Base-by-base conservation (phyloP, 2,888 invertebrate genomes). In the Lasius platythorax region DNA sequence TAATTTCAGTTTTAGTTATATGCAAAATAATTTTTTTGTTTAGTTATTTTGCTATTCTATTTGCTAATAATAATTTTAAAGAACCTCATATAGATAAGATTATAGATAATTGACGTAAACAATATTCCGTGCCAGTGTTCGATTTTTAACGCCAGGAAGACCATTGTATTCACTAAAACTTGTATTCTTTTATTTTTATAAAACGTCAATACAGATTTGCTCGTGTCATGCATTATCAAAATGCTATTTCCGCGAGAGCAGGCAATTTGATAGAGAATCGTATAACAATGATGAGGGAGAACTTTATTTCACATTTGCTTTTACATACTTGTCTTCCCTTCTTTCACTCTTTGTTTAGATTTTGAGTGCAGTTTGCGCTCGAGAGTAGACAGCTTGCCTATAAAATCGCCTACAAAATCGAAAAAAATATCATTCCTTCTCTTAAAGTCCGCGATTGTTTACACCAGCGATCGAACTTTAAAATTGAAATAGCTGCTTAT, bases 281-380 rank as follows among this genome's bases (percentile, higher is more conserved):
- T 88, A 50, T 64, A 75, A 88, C 63, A 84, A 70, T 78, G 83
- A 88, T 87, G 87, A 90, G 88, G 85, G 78, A 86, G 74, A 87
- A 76, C 78, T 78, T 87, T 67, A 79, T 64, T 86, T 88, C 82
- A 82, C 86, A 88, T 90, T 79, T 89, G 84, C 83, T 88, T 89
- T 93, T 93, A 94, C 94, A 94, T 94, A 94, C 94, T 94, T 94
- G 91, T 92, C 92, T 93, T 94, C 89, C 91, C 88, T 84, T 93
- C 91, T 92, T 90, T 93, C 92, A 91, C 87, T 93, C 91, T 94
- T 92, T 93, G 90, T 93, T 93, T 92, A 92, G 92, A 91, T 93
- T 93, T 94, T 88, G 93, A 91, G 91, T 93, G 93, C 85, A 93
- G 91, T 92, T 93, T 94, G 86, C 94, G 92, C 90, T 94, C 94